Percentiles rank a stretch among this genome's conserved stretches.
Conservation (phyloP, 1,140 invertebrate species). For the Drosophila watanabei region DNA sequence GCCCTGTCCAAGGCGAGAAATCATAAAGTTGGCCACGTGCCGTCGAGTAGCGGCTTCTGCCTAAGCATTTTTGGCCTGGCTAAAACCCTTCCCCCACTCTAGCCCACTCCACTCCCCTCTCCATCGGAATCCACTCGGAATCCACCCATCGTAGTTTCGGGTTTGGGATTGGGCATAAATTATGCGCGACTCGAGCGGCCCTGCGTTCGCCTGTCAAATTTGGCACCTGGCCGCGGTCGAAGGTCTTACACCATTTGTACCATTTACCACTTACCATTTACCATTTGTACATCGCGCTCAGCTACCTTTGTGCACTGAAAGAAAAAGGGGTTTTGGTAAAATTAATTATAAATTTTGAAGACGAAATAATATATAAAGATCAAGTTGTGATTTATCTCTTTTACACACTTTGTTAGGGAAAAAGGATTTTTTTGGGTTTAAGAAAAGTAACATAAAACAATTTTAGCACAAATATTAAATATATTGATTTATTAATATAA, state of each 20-base stretch:
- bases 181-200: conserved; percentile 46
- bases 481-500: too few relatives aligned
- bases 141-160: conserved; percentile 14
- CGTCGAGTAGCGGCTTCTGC: conserved; percentile 29
- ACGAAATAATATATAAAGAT: too few relatives aligned
- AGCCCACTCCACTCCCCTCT: neutral
- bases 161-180: conserved; percentile 62
- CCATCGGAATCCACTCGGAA: conserved; percentile 6
- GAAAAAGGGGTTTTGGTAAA: neutral
- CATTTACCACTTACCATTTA: conserved; percentile 12
- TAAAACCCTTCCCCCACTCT: conserved; percentile 4
- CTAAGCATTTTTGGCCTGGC: conserved; percentile 5
- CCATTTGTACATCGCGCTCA: neutral
- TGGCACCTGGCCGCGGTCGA: conserved; percentile 69
- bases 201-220: conserved; percentile 48
- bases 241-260: conserved; percentile 52
- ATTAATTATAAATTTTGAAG: neutral
- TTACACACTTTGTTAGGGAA: too few relatives aligned
- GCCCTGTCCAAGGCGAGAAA: conserved; percentile 35
- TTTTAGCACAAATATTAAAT: too few relatives aligned
- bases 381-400: too few relatives aligned
- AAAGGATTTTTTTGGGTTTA: too few relatives aligned
- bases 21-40: conserved; percentile 77
- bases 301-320: neutral
- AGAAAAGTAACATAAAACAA: too few relatives aligned